Percentiles rank a stretch among this genome's conserved stretches.
Evolutionary conservation across 2,888 invertebrate genomes (phyloP).

Genomic region (Heliconius erato): DNA sequence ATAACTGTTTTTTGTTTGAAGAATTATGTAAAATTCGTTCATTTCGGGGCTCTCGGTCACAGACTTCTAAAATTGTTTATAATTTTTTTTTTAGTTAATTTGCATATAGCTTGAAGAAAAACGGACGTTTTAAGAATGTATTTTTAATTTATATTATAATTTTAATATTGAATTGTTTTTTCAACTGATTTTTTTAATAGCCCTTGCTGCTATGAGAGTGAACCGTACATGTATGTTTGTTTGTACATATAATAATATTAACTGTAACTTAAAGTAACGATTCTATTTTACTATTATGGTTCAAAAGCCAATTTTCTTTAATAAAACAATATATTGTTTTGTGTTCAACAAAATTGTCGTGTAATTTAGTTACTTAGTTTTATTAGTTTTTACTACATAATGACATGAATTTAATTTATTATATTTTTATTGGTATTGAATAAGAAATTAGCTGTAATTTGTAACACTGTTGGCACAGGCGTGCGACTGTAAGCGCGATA

Average conservation of each 20-base stretch:
- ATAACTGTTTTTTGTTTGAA: not conserved
- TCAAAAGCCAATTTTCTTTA: not conserved
- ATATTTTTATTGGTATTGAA: not conserved
- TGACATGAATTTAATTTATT: not conserved
- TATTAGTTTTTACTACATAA: not conserved
- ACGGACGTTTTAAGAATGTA: not conserved
- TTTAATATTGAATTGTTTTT: not conserved
- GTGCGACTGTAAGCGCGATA: too few species aligned
- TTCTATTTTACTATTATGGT: not conserved
- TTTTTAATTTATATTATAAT: not conserved
- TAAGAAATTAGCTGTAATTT: not conserved
- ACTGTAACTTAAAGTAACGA: constrained; percentile 34
- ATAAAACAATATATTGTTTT: not conserved
- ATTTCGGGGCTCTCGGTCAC: constrained; percentile 9
- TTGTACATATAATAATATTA: not conserved
- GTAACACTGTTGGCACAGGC: not conserved
- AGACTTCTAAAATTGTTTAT: not conserved
- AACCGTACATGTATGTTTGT: too few species aligned
- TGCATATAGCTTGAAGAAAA: not conserved
- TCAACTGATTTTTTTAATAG: not conserved
- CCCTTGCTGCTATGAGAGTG: not conserved
- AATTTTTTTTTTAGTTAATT: not conserved
- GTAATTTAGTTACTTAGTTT: not conserved
- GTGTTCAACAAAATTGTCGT: not conserved
- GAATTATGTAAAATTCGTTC: not conserved